These are phyloP conservation scores for Psephotus haematonotus DNA, from an alignment of 2,113 vertebrate genomes.

Conservation along the genomic window DNA sequence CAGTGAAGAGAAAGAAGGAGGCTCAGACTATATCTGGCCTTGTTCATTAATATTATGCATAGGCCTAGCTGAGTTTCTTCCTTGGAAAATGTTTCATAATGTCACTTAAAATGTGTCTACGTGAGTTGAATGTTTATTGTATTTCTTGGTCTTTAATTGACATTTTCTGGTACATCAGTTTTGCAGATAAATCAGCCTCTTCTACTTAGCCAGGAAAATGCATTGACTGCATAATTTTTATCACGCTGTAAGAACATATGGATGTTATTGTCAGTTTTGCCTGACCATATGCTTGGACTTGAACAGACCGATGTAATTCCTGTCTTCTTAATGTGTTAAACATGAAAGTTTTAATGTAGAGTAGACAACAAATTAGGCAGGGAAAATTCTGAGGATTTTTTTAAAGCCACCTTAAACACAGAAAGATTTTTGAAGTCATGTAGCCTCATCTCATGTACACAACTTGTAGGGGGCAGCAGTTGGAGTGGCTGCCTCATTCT, in stretches of 20 bases:
- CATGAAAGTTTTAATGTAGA: neutral
- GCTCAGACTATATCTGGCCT: neutral
- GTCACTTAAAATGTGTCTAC: neutral
- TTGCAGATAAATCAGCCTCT: neutral
- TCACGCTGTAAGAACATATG: neutral
- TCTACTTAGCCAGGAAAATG: neutral
- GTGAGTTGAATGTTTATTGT: neutral
- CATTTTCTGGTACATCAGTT: neutral
- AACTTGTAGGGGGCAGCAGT: neutral
- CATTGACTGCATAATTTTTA: neutral
- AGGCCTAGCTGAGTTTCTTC: neutral
- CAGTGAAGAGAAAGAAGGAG: neutral
- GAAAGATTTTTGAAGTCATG: neutral
- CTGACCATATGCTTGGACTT: neutral
- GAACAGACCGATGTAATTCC: neutral
- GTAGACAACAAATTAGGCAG: neutral
- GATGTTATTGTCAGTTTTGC: neutral
- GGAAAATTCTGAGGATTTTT: neutral
- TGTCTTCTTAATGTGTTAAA: neutral
- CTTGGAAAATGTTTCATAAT: neutral
- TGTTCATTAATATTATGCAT: neutral
- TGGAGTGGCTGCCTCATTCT: neutral
- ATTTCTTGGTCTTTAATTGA: neutral
- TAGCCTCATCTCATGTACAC: neutral
- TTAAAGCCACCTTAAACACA: neutral